Evolutionary conservation across 2,113 vertebrate genomes (phyloP), one percentile per base, ranked within the genome.

Genomic region (Oncorhynchus masou): DNA sequence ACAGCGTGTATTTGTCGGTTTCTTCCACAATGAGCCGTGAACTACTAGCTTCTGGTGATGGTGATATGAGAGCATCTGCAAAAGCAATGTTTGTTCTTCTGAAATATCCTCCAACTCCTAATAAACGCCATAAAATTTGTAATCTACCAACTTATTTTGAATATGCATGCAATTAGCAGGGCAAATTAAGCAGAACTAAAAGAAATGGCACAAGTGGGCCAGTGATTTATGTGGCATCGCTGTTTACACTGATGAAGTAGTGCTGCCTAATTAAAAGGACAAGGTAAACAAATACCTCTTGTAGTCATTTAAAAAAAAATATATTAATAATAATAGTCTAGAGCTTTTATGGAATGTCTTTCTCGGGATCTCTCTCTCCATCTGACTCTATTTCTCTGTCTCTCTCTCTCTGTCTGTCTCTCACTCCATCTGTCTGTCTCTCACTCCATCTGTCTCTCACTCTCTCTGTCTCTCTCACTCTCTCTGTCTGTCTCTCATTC

Each of bases 131-230:
- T 85, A 85, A 87, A 88, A 2, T 87, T 79, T 60, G 51, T 84
- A 79, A 70, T 85, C 81, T 73, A 81, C 74, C 73, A 78, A 78
- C 88, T 79, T 84, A 86, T 88, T 89, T 81, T 91, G 85, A 90
- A 91, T 90, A 89, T 87, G 81, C 87, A 90, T 83, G 80, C 83
- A 90, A 87, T 93, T 91, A 90, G 84, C 80, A 77, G 73, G 84
- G 79, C 76, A 85, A 89, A 90, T 90, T 91, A 90, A 87, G 89
- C 87, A 87, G 83, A 89, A 81, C 88, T 76, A 79, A 90, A 89
- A 89, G 71, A 87, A 92, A 90, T 86, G 65, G 69, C 85, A 57
- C 73, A 86, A 85, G 81, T 81, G 66, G 34, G 83, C 79, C 75
- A 83, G 69, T 86, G 88, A 91, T 90, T 91, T 85, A 88, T 90